phyloP scores from a whole-genome alignment of 1,140 invertebrate genomes.

The Lepidurus apus region DNA sequence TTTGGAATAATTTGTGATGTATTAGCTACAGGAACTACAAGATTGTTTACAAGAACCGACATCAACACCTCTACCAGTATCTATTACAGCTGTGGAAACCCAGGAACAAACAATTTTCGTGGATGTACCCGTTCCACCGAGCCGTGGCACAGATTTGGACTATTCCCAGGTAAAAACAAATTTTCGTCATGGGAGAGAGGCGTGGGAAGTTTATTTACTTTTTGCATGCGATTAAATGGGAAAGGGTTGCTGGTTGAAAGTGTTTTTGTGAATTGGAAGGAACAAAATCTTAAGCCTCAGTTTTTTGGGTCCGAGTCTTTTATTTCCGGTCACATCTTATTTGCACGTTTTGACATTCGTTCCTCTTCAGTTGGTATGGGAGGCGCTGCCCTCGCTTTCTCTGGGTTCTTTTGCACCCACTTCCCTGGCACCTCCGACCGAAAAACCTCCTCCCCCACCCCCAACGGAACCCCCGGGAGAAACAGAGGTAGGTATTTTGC shows the following conservation, averaged over 20 bases:
- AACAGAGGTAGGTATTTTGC: constrained; percentile 34
- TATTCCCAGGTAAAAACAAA: too few relatives aligned
- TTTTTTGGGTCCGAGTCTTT: not conserved
- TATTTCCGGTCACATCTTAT: constrained; percentile 16
- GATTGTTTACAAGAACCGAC: not conserved
- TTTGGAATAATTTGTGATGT: too few relatives aligned
- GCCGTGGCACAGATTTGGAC: too few relatives aligned
- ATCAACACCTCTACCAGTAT: not conserved
- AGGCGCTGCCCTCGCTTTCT: constrained; percentile 39
- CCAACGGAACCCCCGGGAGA: constrained; percentile 38
- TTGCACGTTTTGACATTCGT: constrained; percentile 45
- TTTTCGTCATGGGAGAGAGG: too few relatives aligned
- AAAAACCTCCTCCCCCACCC: constrained; percentile 78
- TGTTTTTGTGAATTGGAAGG: not conserved
- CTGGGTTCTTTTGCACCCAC: constrained; percentile 50
- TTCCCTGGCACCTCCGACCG: constrained; percentile 69
- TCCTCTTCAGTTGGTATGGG: constrained; percentile 42
- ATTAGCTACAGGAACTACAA: not conserved
- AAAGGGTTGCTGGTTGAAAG: not conserved
- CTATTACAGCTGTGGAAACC: not conserved
- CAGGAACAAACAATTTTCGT: not conserved
- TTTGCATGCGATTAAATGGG: not conserved
- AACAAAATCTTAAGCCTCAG: not conserved
- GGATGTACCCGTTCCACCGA: not conserved
- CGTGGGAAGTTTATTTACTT: not conserved